Evolutionary conservation across 92 coral and sea anemone species (phyloP).

Genomic region (Porites cylindrica): DNA sequence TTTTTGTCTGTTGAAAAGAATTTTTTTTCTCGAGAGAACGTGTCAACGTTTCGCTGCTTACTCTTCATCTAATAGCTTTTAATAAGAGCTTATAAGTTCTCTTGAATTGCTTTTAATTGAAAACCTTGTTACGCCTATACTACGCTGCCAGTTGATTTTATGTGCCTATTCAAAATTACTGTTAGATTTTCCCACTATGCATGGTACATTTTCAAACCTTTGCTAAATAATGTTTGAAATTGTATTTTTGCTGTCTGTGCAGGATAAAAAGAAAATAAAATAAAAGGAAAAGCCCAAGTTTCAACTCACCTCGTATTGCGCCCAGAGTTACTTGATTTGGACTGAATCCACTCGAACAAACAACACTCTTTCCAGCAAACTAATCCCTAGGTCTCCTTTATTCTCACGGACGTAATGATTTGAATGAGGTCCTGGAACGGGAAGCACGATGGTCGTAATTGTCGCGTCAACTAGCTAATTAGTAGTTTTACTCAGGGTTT

Average conservation of each 20-base stretch:
- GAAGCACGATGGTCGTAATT: neutral
- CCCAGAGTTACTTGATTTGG: neutral
- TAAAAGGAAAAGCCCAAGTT: neutral
- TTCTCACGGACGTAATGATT: neutral
- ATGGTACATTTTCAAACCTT: neutral
- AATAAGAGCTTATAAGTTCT: too few species aligned
- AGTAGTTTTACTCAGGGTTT: too few species aligned
- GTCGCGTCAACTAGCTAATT: too few species aligned
- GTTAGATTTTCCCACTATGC: neutral
- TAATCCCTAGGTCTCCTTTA: neutral
- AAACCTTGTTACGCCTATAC: neutral
- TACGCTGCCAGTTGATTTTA: neutral
- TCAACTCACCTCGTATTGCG: slow-evolving; percentile 3
- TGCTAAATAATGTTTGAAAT: too few species aligned
- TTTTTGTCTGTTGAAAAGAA: neutral
- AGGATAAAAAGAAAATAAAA: too few species aligned
- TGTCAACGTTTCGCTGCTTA: neutral
- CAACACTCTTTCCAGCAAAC: neutral
- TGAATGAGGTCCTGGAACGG: neutral
- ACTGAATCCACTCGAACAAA: neutral
- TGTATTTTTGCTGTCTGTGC: neutral
- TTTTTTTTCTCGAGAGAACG: neutral
- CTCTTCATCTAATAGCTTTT: neutral
- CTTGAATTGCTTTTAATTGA: neutral
- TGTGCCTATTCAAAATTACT: neutral